Evolutionary conservation across 1,140 invertebrate genomes (phyloP), one percentile per base, ranked within the genome.

Genomic region (Sycophila sp.): DNA sequence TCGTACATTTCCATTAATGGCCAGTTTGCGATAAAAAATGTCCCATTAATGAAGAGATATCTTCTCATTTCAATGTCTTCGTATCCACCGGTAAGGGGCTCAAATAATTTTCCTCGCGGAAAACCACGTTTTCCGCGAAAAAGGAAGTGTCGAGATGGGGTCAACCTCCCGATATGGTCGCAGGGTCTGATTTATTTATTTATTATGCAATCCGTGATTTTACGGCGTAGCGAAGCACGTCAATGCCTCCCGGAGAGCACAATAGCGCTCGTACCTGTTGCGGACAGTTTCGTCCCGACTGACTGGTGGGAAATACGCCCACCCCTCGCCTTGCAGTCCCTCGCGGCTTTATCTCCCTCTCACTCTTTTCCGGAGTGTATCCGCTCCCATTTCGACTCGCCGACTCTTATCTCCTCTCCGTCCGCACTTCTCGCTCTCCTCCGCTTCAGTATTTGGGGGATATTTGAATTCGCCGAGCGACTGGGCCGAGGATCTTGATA

Each of bases 131-230:
- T n/a, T n/a, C n/a, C n/a, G n/a, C n/a, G n/a, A n/a, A n/a, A n/a
- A n/a, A n/a, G n/a, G n/a, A n/a, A n/a, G n/a, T n/a, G 15, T 3
- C 7, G 6, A 53, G 49, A n/a, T 26, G 2, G 26, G 24, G 24
- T 42, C 56, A 59, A 59, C 42, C 45, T 45, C 38, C 24, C 7
- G 4, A 6, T 38, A 34, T 19, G 13, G 28, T 24, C 34, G n/a
- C 32, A 6, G 38, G 24, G 19, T 60, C 38, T 28, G 58, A 30
- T 34, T 47, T 49, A 63, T 34, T 47, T 49, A 63, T 63, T 63
- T 49, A 49, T 63, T 63, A 63, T 63, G 42, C 60, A 63, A 63
- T 15, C 30, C 42, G 32, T 63, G 42, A 49, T 63, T 63, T 63
- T 63, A 26, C 60, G 17, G 28, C 10, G 26, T 4, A 60, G 15